Base-by-base conservation (phyloP, 1,140 invertebrate species). In the Bombus ignitus region DNA sequence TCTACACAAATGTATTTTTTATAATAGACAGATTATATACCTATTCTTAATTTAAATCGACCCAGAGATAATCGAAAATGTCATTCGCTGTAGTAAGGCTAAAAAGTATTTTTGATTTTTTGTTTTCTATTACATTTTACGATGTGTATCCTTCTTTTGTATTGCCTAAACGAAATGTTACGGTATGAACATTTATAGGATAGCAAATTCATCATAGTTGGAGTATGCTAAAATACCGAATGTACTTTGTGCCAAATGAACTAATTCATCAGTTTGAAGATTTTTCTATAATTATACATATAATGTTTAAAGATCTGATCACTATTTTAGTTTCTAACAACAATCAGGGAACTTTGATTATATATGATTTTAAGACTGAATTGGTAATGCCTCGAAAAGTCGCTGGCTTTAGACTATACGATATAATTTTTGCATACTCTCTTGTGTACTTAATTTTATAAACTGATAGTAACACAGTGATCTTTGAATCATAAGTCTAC, bases 221-320 rank as follows among this genome's bases (percentile, higher is more conserved):
- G 90, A 94, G 91, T 92, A 92, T 88, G 83, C 87, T 92, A 92
- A 88, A 86, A 90, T 92, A 91, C 85, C 83, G 86, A 91, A 91
- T 94, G 87, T 93, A 94, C 87, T 92, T 88, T 93, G 93, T 94
- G 93, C 93, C 93, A 94, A 94, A 94, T 93, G 88, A 92, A 90
- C 65, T 32, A 76, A 86, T 90, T 88, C 76, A 44, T 80, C 82
- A 53, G 9, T 70, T 62, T 65, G 71, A 88, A 76, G 32, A 35
- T 57, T 80, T 83, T 84, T 76, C 44, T 74, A 74, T 66, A 28
- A 62, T 87, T 83, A 47, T 53, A 74, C 37, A 53, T 75, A 70
- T 37, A 47, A 84, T 53, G 78, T 76, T 85, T 32, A 86, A 71
- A 81, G 83, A 75, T 81, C 35, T 87, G 78, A 39, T 87, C 59